phyloP scores from a whole-genome alignment of 2,113 vertebrate species.

The Apteryx mantelli region DNA sequence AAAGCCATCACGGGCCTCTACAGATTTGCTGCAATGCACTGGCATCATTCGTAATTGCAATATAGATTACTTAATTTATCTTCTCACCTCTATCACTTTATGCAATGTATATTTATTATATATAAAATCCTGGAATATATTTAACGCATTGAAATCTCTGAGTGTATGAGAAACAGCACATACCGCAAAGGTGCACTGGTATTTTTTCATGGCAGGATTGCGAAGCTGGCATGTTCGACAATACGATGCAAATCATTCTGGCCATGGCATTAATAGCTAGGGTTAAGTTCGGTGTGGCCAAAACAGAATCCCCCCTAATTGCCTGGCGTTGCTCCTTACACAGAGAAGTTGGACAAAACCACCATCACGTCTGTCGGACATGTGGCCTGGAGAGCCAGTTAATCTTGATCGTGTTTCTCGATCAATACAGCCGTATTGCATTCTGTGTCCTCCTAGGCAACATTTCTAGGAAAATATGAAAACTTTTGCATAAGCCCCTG shows the following conservation, averaged over 20 bases:
- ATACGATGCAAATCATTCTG: neutral
- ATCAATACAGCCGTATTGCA: neutral
- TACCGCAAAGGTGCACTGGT: neutral
- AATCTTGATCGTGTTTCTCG: neutral
- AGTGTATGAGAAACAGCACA: neutral
- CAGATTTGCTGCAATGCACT: neutral
- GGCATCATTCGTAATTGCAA: neutral
- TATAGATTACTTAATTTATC: neutral
- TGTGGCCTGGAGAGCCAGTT: neutral
- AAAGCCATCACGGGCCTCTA: neutral
- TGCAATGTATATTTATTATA: neutral
- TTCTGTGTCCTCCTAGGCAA: neutral
- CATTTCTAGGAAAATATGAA: neutral
- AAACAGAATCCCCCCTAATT: neutral
- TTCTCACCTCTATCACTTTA: neutral
- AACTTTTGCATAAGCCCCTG: neutral
- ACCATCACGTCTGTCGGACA: neutral
- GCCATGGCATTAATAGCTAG: neutral
- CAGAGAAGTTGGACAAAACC: neutral
- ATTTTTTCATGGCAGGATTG: neutral
- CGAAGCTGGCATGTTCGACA: neutral
- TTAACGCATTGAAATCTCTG: neutral
- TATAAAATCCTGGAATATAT: neutral
- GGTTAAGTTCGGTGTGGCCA: neutral
- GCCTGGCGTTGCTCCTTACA: neutral